These are phyloP conservation scores for Nomada flava DNA, from an alignment of 2,888 invertebrate genomes.

Conservation along the genomic window DNA sequence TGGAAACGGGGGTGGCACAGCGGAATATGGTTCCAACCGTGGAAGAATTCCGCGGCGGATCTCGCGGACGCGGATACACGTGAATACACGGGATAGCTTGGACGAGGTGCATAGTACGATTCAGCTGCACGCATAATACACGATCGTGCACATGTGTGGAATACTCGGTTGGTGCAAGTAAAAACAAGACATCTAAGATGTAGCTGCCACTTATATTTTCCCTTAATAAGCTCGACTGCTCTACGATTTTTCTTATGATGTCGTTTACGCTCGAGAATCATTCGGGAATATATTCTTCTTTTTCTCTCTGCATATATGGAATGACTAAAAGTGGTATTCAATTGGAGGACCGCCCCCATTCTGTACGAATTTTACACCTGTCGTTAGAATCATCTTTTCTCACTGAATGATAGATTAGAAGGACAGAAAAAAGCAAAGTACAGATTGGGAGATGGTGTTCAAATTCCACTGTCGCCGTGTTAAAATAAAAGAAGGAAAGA, in stretches of 20 bases:
- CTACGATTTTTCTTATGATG: background rate
- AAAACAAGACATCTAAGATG: constrained; percentile 20
- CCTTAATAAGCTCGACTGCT: constrained; percentile 6
- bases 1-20: background rate
- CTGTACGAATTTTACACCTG: constrained; percentile 60
- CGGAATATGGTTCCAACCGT: background rate
- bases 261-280: too few relatives aligned
- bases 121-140: too few relatives aligned
- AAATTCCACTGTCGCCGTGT: constrained; percentile 42
- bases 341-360: constrained; percentile 62
- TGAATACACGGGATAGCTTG: constrained; percentile 51
- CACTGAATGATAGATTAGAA: constrained; percentile 29
- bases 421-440: constrained; percentile 49
- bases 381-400: constrained; percentile 61
- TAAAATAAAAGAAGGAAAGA: constrained; percentile 47
- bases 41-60: constrained; percentile 47
- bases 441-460: constrained; percentile 34
- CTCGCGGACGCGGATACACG: constrained; percentile 41
- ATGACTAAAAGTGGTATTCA: constrained; percentile 52
- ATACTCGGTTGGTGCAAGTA: background rate
- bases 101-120: constrained; percentile 27
- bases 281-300: too few relatives aligned
- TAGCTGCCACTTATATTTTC: constrained; percentile 16
- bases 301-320: too few relatives aligned
- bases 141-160: background rate